Conservation (phyloP, 53 echinoderm and acorn worm genomes). For the Apostichopus leukothele region DNA sequence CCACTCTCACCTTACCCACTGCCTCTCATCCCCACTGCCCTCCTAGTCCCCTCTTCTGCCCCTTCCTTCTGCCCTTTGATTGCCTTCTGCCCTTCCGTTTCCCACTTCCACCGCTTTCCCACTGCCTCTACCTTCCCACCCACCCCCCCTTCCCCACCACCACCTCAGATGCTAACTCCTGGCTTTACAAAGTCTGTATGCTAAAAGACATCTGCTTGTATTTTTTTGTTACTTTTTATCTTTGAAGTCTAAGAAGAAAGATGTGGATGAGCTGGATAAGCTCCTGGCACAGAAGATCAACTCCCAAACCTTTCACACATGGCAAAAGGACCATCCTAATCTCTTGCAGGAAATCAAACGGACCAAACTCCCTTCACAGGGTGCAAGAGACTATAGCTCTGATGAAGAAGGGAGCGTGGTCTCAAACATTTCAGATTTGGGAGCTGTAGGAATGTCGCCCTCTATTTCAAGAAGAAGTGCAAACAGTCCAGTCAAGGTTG, state of each 20-base stretch:
- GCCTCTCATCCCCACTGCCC: no score
- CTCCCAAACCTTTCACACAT: not conserved
- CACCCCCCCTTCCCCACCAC: no score
- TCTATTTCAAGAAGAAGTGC: not conserved
- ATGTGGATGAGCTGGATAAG: slow-evolving; percentile 35
- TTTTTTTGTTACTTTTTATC: not conserved
- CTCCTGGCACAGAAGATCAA: slow-evolving; percentile 35
- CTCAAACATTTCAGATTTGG: slow-evolving; percentile 24
- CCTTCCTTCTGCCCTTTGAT: no score
- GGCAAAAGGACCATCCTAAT: slow-evolving; percentile 37
- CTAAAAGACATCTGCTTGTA: no score
- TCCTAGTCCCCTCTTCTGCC: no score
- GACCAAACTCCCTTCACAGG: not conserved
- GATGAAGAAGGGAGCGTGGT: slow-evolving; percentile 36
- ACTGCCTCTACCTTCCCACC: no score
- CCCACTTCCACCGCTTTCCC: no score
- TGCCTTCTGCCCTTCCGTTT: no score
- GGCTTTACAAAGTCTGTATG: no score
- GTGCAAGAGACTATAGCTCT: slow-evolving; percentile 21
- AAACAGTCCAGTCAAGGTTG: not conserved
- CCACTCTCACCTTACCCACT: not conserved
- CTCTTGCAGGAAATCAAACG: slow-evolving; percentile 8
- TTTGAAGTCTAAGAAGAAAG: slow-evolving; percentile 26
- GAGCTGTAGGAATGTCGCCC: not conserved
- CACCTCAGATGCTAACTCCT: no score